Conservation (phyloP, 2,888 invertebrate species). For the Tortrix viridana region DNA sequence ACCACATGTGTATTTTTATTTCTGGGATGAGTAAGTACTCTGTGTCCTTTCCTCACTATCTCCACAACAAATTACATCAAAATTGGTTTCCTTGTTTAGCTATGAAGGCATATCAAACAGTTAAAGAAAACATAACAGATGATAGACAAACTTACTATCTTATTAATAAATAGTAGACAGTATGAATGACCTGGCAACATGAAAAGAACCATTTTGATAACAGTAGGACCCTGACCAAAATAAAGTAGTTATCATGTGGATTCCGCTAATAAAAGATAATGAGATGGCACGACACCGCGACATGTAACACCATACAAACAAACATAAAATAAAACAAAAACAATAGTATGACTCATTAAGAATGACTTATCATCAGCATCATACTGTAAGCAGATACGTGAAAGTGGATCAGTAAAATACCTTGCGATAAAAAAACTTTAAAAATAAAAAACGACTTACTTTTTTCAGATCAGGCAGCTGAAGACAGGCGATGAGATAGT, state of each 20-base stretch:
- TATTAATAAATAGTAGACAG: too few relatives aligned
- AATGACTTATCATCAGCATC: conserved; percentile 23
- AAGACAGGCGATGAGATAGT: conserved; percentile 30
- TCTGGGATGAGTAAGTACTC: too few relatives aligned
- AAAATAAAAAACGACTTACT: conserved; percentile 43
- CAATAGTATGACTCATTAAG: conserved; percentile 20
- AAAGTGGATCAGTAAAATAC: conserved; percentile 33
- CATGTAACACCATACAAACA: conserved; percentile 32
- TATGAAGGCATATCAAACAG: too few relatives aligned
- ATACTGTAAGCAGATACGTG: conserved; percentile 39
- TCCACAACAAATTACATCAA: too few relatives aligned
- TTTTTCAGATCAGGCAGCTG: conserved; percentile 26
- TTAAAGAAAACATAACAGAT: too few relatives aligned
- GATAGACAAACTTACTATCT: not conserved
- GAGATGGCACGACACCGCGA: conserved; percentile 18
- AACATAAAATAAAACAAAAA: conserved; percentile 23
- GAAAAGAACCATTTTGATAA: not conserved
- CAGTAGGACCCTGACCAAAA: not conserved
- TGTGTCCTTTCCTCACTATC: too few relatives aligned
- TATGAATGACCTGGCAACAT: too few relatives aligned
- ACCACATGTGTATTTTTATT: too few relatives aligned
- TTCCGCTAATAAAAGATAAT: conserved; percentile 23
- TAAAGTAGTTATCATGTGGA: conserved; percentile 14
- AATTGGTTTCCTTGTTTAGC: too few relatives aligned
- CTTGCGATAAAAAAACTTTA: conserved; percentile 38